Conservation (phyloP, 2,888 invertebrate species). For the Diadegma fenestrale region DNA sequence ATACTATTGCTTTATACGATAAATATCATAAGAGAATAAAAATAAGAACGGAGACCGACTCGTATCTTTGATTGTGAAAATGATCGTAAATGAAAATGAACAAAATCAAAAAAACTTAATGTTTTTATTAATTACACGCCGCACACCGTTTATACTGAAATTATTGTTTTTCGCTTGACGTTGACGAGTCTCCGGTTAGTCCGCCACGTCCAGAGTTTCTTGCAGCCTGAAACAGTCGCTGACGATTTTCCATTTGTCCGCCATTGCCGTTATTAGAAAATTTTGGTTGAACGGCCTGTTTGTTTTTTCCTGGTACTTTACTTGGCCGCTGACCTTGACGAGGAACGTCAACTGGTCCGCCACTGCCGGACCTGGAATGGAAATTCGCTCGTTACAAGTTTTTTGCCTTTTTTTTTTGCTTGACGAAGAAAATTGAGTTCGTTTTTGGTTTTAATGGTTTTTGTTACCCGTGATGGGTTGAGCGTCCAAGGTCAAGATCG, state of each 20-base stretch:
- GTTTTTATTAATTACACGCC: background rate
- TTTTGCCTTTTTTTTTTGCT: background rate
- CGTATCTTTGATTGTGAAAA: slow-evolving; percentile 40
- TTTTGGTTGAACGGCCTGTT: slow-evolving; percentile 92
- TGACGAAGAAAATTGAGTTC: background rate
- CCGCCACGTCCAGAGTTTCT: slow-evolving; percentile 82
- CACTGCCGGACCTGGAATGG: slow-evolving; percentile 89
- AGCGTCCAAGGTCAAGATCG: slow-evolving; percentile 92
- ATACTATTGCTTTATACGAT: slow-evolving; percentile 83
- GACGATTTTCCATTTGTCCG: slow-evolving; percentile 97
- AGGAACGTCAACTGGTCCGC: slow-evolving; percentile 92
- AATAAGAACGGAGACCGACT: slow-evolving; percentile 74
- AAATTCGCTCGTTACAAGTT: background rate
- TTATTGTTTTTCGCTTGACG: background rate
- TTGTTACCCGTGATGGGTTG: slow-evolving; percentile 91
- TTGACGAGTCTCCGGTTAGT: background rate
- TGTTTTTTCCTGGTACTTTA: slow-evolving; percentile 89
- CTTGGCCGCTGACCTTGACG: slow-evolving; percentile 93
- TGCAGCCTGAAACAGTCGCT: slow-evolving; percentile 95
- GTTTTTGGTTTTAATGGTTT: background rate
- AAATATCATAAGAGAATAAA: slow-evolving; percentile 81
- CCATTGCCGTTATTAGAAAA: slow-evolving; percentile 94
- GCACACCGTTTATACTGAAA: background rate
- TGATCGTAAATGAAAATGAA: slow-evolving; percentile 34
- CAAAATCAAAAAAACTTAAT: background rate